Evolutionary conservation across 2,797 vertebrate genomes (phyloP).

Genomic region (Pangasius djambal): DNA sequence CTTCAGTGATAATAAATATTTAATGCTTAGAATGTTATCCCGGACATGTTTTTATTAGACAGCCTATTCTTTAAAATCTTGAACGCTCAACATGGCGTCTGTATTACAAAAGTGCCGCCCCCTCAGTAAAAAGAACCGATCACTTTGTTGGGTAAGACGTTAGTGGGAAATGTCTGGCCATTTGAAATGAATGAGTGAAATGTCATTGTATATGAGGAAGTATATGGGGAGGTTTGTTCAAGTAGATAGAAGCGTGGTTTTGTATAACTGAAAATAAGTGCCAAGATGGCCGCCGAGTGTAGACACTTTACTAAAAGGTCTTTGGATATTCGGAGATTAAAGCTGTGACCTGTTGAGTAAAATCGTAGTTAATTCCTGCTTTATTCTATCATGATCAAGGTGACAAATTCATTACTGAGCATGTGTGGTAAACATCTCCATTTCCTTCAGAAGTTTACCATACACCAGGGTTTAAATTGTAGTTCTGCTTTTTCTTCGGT

Average conservation of each 20-base stretch:
- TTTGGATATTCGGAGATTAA: background rate
- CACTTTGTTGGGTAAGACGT: background rate
- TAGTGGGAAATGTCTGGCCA: background rate
- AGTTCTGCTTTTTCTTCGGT: background rate
- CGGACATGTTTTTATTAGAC: background rate
- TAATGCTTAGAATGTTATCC: background rate
- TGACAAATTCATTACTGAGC: no score
- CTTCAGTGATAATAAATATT: background rate
- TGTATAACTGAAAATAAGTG: background rate
- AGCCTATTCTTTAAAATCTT: background rate
- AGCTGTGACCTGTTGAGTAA: background rate
- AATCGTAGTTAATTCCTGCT: background rate
- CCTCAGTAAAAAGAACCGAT: background rate
- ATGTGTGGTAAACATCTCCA: background rate
- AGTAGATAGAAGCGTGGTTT: background rate
- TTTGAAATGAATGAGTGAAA: background rate
- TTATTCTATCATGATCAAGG: no score
- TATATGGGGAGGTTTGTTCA: background rate
- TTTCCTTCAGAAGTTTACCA: background rate
- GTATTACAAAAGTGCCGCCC: no score
- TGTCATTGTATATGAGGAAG: background rate
- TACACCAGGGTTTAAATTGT: background rate
- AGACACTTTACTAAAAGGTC: background rate
- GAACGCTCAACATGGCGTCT: no score
- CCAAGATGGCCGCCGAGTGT: background rate